phyloP scores from a whole-genome alignment of 2,888 invertebrate species.

The Ochropleura leucogaster region DNA sequence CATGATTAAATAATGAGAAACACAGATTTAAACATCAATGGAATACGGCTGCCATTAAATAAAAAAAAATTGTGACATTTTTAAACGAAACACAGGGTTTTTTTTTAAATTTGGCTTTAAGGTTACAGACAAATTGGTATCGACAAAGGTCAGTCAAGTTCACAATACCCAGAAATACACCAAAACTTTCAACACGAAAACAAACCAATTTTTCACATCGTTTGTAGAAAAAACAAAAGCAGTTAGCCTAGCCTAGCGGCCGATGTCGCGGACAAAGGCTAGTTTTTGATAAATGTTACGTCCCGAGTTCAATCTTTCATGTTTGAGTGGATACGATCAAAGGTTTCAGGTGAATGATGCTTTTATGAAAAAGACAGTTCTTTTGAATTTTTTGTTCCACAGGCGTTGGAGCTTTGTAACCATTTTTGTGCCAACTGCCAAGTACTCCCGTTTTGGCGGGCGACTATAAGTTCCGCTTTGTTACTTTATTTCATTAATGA shows the following conservation, averaged over 20 bases:
- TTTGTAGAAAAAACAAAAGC: conserved; percentile 39
- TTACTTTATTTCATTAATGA: conserved; percentile 9
- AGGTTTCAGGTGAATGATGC: conserved; percentile 63
- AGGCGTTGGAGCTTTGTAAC: conserved; percentile 60
- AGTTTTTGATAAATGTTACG: conserved; percentile 61
- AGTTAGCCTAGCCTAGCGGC: conserved; percentile 31
- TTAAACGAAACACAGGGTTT: too few species aligned
- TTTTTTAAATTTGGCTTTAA: too few species aligned
- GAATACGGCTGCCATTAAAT: not conserved
- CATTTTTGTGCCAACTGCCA: conserved; percentile 41
- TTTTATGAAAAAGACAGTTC: conserved; percentile 71
- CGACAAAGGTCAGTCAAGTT: not conserved
- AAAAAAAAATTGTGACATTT: not conserved
- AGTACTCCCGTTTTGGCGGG: conserved; percentile 14
- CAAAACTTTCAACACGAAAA: conserved; percentile 23
- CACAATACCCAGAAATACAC: not conserved
- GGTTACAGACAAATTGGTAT: not conserved
- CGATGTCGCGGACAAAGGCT: conserved; percentile 46
- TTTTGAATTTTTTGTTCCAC: conserved; percentile 72
- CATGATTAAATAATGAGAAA: not conserved
- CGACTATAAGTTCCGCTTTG: conserved; percentile 7
- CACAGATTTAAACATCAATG: not conserved
- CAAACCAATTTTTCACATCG: conserved; percentile 41
- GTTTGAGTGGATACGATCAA: conserved; percentile 70
- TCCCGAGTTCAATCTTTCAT: conserved; percentile 72